Evolutionary conservation across 2,888 invertebrate genomes (phyloP).

Genomic region (Drosophila anomalipes): DNA sequence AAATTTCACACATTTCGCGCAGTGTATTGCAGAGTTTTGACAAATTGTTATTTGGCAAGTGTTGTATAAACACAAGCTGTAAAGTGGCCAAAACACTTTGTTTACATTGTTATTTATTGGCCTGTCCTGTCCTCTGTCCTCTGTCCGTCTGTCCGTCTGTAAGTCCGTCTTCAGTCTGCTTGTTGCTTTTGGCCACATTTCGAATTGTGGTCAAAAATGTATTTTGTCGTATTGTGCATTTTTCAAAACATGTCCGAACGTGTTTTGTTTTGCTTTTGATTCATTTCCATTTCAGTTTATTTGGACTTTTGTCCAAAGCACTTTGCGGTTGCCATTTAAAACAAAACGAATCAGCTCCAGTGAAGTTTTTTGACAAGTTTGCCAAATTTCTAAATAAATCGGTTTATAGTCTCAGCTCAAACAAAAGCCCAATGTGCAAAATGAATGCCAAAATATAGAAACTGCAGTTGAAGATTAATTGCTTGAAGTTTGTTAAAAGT

Average conservation of each 20-base stretch:
- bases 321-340: conserved; percentile 65
- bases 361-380: conserved; percentile 22
- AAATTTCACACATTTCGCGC: background rate
- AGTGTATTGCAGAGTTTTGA: background rate
- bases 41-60: background rate
- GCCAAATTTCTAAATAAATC: conserved; percentile 49
- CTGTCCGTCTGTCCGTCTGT: background rate
- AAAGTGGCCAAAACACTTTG: conserved; percentile 60
- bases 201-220: conserved; percentile 68
- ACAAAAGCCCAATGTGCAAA: conserved; percentile 61
- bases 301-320: conserved; percentile 60
- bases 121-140: conserved; percentile 16
- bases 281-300: conserved; percentile 19
- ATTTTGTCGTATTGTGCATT: conserved; percentile 54
- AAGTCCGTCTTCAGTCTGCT: conserved; percentile 8
- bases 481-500: background rate
- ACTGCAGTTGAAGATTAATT: conserved; percentile 31
- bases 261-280: conserved; percentile 17
- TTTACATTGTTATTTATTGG: conserved; percentile 62
- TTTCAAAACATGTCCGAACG: conserved; percentile 41
- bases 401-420: conserved; percentile 55
- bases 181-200: conserved; percentile 59
- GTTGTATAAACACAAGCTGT: conserved; percentile 26
- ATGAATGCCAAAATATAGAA: background rate
- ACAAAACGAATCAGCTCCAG: conserved; percentile 20